Evolutionary conservation across 2,797 vertebrate species (phyloP), one percentile per base, ranked within the genome.

Genomic region (Passerculus sandwichensis): DNA sequence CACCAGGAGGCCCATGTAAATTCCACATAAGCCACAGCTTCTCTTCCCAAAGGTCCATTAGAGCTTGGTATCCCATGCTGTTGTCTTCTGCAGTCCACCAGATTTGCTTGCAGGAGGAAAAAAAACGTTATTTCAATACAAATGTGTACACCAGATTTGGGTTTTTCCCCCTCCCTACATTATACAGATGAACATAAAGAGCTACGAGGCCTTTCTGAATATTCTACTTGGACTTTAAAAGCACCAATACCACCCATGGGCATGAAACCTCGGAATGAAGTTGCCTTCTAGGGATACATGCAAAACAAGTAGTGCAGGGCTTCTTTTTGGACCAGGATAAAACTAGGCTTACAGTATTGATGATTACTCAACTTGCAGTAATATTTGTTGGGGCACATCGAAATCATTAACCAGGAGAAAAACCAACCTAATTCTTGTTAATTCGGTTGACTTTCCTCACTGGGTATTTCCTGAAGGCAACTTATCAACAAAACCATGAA

Each of bases 1-100:
- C 98, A 97, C 97, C 97, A 96, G 97, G 98, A 98, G 96, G 98
- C 98, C 95, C 97, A 93, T 94, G 96, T 95, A 96, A 96, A 98
- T 96, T 97, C 98, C 97, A 97, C 97, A 98, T 95, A 97, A 98
- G 97, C 98, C 88, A 97, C 97, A 96, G 97, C 97, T 98, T 97
- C 96, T 97, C 97, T 98, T 98, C 95, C 97, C 97, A 98, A 97
- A 97, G 97, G 98, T 97, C 98, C 97, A 96, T 90, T 97, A 97
- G 97, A 97, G 95, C 97, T 98, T 94, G 97, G 94, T 97, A 98
- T 98, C 96, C 97, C 96, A 77, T 87, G 96, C 10, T 4, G 45
- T 97, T 96, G 94, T 85, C 97, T 96, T 98, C 97, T 95, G 96
- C 93, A 96, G 97, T 97, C 96, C 97, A 97, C 97, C 97, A 97